These are phyloP conservation scores for Drosophila melanica DNA, from an alignment of 1,140 invertebrate genomes.

Conservation along the genomic window DNA sequence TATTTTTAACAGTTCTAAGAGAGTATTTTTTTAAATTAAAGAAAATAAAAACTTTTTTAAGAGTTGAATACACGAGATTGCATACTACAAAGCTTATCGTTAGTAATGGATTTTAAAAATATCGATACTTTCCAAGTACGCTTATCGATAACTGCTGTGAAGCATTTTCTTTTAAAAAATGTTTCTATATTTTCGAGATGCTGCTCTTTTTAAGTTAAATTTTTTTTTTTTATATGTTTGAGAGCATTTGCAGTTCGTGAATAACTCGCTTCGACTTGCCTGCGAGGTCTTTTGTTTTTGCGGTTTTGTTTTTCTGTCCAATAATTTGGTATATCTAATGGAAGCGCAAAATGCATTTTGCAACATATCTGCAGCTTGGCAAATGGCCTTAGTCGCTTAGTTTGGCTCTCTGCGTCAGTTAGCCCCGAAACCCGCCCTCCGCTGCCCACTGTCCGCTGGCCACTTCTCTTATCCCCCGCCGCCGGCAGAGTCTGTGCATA, in stretches of 20 bases:
- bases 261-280: slow-evolving; percentile 1
- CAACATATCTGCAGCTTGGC: slow-evolving; percentile 75
- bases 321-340: slow-evolving; percentile 80
- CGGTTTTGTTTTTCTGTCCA: slow-evolving; percentile 62
- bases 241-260: slow-evolving; percentile 43
- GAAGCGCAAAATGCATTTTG: slow-evolving; percentile 73
- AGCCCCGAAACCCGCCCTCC: not conserved
- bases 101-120: no score
- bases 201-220: no score
- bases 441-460: not conserved
- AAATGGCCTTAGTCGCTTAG: slow-evolving; percentile 76
- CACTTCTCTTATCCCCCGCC: not conserved
- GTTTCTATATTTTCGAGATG: no score
- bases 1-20: no score
- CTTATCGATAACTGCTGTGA: no score
- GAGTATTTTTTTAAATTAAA: no score
- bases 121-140: no score
- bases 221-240: not conserved
- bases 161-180: no score
- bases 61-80: no score
- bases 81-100: no score
- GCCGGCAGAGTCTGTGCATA: slow-evolving; percentile 68
- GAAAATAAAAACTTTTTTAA: no score
- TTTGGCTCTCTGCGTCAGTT: slow-evolving; percentile 39
- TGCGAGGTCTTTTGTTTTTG: slow-evolving; percentile 70